Conservation (phyloP, 2,888 invertebrate species). For the Tricholauxania praeusta region DNA sequence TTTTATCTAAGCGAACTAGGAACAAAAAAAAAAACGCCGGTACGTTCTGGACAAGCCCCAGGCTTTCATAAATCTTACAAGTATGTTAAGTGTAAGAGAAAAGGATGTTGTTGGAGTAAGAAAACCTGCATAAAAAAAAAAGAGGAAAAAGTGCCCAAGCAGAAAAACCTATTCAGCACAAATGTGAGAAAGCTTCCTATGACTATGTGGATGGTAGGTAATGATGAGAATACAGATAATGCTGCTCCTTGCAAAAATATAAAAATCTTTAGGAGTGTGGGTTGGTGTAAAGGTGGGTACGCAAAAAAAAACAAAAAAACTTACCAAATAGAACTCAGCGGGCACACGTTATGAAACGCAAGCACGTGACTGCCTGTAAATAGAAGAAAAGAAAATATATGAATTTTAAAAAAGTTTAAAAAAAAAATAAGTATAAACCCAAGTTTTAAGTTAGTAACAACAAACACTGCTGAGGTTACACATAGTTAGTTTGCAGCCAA, state of each 20-base stretch:
- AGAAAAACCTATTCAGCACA: background rate
- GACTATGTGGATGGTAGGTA: too few relatives aligned
- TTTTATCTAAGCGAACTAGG: conserved; percentile 2
- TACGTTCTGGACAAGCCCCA: background rate
- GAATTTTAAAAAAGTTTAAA: background rate
- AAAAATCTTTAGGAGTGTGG: too few relatives aligned
- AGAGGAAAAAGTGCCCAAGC: conserved; percentile 4
- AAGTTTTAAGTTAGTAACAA: conserved; percentile 9
- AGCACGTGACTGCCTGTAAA: conserved; percentile 26
- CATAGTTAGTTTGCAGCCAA: background rate
- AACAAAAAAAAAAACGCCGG: background rate
- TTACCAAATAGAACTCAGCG: conserved; percentile 5
- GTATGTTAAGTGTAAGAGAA: background rate
- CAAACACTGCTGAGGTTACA: conserved; percentile 7
- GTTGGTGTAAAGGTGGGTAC: too few relatives aligned
- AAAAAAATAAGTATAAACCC: background rate
- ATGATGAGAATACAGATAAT: too few relatives aligned
- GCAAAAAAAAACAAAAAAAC: conserved; percentile 15
- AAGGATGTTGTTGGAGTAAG: background rate
- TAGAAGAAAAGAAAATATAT: conserved; percentile 1
- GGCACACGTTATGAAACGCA: conserved; percentile 18
- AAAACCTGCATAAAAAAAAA: background rate
- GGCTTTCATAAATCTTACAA: conserved; percentile 24
- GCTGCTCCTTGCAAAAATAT: too few relatives aligned
- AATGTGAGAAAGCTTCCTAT: too few relatives aligned